Evolutionary conservation across 2,888 invertebrate species (phyloP).

Genomic region (Brachynemurus nebulosus): DNA sequence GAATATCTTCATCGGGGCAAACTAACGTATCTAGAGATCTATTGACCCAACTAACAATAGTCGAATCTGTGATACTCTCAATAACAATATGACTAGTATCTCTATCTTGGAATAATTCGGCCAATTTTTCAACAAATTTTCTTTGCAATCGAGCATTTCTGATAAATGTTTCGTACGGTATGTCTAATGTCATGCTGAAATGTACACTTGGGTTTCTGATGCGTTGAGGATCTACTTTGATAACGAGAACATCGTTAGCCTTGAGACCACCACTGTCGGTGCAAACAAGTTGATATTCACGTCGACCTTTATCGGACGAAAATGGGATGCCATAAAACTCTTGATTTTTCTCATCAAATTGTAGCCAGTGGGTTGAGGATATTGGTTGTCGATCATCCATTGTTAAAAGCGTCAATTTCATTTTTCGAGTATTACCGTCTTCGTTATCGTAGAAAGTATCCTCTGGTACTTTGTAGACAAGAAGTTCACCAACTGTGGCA

Average conservation of each 20-base stretch:
- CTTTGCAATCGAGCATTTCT: constrained; percentile 59
- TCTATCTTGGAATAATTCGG: constrained; percentile 60
- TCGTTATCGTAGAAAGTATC: constrained; percentile 86
- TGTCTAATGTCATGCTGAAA: constrained; percentile 66
- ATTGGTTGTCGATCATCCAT: constrained; percentile 55
- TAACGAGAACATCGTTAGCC: constrained; percentile 66
- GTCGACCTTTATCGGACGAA: constrained; percentile 52
- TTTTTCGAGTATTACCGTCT: constrained; percentile 58
- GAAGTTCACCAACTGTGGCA: constrained; percentile 67
- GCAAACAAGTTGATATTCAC: constrained; percentile 65
- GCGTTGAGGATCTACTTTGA: constrained; percentile 52
- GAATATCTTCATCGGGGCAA: constrained; percentile 69
- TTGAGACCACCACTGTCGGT: constrained; percentile 59
- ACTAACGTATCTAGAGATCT: constrained; percentile 54
- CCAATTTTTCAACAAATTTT: constrained; percentile 65
- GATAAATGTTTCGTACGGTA: constrained; percentile 50
- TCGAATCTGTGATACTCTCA: constrained; percentile 51
- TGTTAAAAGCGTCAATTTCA: constrained; percentile 60
- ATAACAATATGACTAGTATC: constrained; percentile 61
- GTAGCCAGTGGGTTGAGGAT: constrained; percentile 64
- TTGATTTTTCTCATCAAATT: constrained; percentile 76
- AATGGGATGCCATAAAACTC: constrained; percentile 80
- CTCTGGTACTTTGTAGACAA: constrained; percentile 70
- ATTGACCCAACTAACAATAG: constrained; percentile 68
- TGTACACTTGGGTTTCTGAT: constrained; percentile 51